These are phyloP conservation scores for Craseonycteris thonglongyai DNA, from an alignment of 2,113 vertebrate species.

Conservation along the genomic window DNA sequence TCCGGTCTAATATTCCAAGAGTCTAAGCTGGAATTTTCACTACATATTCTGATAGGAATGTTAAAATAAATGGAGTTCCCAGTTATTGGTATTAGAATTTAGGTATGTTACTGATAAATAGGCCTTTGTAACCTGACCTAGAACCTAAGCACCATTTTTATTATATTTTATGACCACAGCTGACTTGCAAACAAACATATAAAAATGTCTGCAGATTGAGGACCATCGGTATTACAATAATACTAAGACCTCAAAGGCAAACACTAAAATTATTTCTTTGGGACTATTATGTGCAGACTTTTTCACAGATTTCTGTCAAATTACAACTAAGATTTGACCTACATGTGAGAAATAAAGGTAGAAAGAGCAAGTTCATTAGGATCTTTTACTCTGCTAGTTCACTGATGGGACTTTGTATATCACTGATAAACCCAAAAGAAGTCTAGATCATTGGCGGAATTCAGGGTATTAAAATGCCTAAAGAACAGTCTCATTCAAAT, in stretches of 20 bases:
- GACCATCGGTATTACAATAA: neutral
- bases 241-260: neutral
- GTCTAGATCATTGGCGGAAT: slow-evolving; percentile 20
- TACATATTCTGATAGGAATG: neutral
- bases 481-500: slow-evolving; percentile 33
- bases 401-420: neutral
- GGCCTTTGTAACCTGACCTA: neutral
- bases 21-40: slow-evolving; percentile 7
- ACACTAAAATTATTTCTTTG: neutral
- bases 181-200: slow-evolving; percentile 30
- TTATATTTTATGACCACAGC: neutral
- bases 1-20: neutral
- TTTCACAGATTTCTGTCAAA: neutral
- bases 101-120: neutral
- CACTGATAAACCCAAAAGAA: slow-evolving; percentile 18
- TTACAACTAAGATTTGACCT: neutral
- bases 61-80: neutral
- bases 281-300: neutral
- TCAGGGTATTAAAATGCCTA: slow-evolving; percentile 19
- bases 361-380: neutral
- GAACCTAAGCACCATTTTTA: neutral
- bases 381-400: neutral
- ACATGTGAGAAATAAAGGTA: neutral
- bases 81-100: neutral
- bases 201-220: neutral